Conservation (phyloP, 37 sponge, comb jelly and placozoan genomes). For the Corticium candelabrum region DNA sequence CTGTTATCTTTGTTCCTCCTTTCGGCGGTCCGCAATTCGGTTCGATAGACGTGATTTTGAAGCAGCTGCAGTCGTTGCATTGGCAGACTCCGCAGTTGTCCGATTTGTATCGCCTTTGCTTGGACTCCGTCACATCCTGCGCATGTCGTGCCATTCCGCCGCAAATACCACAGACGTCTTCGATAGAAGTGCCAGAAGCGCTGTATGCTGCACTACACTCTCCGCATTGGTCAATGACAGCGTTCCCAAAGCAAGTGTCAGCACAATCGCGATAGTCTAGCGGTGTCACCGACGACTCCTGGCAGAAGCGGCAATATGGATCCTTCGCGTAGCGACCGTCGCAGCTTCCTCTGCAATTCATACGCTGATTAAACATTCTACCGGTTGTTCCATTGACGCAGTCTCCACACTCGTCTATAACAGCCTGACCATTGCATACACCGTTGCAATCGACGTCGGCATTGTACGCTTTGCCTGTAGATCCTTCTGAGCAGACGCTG, state of each 20-base stretch:
- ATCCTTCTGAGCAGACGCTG: constrained; percentile 45
- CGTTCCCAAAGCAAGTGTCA: constrained; percentile 56
- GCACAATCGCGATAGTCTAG: constrained; percentile 63
- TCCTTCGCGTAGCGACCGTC: constrained; percentile 47
- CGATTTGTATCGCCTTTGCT: constrained; percentile 29
- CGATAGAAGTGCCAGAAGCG: constrained; percentile 19
- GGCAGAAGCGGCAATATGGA: constrained; percentile 60
- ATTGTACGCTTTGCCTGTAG: constrained; percentile 35
- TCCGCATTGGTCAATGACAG: constrained; percentile 54
- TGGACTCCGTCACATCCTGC: constrained; percentile 62
- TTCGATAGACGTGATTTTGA: constrained; percentile 21
- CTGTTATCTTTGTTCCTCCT: constrained; percentile 43
- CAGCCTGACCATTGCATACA: constrained; percentile 51
- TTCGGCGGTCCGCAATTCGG: constrained; percentile 40
- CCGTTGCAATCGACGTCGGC: constrained; percentile 67
- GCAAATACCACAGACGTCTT: constrained; percentile 75
- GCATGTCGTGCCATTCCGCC: constrained; percentile 58
- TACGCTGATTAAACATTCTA: constrained; percentile 21
- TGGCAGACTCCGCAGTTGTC: constrained; percentile 69
- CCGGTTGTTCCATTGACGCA: constrained; percentile 53
- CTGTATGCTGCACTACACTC: constrained; percentile 49
- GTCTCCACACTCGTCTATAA: constrained; percentile 54
- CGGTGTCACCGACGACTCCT: constrained; percentile 18
- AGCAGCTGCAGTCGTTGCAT: constrained; percentile 74
- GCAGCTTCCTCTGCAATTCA: constrained; percentile 77